Conservation (phyloP, 92 coral and sea anemone species). For the Porites rus region DNA sequence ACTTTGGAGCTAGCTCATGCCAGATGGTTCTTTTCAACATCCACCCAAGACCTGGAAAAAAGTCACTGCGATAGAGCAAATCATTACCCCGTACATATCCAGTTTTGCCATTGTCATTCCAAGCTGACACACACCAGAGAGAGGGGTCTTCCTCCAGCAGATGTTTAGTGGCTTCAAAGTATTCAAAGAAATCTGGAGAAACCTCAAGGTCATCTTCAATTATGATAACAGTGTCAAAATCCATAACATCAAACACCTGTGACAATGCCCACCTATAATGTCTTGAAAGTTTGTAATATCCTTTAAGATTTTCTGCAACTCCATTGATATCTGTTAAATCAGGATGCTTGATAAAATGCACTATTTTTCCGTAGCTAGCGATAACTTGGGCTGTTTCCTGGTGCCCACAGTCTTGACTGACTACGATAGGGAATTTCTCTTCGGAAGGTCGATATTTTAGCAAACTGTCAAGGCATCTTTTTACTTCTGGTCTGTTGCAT, state of each 20-base stretch:
- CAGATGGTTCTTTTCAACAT: conserved; percentile 81
- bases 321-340: conserved; percentile 72
- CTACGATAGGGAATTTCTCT: conserved; percentile 82
- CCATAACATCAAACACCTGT: conserved; percentile 86
- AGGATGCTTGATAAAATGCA: conserved; percentile 79
- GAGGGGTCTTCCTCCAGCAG: conserved; percentile 85
- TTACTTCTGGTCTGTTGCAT: conserved; percentile 90
- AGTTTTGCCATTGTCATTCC: conserved; percentile 95
- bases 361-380: conserved; percentile 56
- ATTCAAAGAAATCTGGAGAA: conserved; percentile 94
- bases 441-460: conserved; percentile 69
- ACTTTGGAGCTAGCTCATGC: conserved; percentile 81
- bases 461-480: conserved; percentile 79
- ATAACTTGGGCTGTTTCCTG: conserved; percentile 72
- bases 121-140: conserved; percentile 97
- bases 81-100: conserved; percentile 77
- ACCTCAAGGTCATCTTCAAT: conserved; percentile 95
- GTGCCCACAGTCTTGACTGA: conserved; percentile 95
- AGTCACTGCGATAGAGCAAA: conserved; percentile 89
- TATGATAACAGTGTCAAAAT: conserved; percentile 81
- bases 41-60: conserved; percentile 97
- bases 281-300: conserved; percentile 90
- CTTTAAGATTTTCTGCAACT: conserved; percentile 56
- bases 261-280: conserved; percentile 95
- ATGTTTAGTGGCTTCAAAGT: conserved; percentile 85